A percentile compares a stretch with the other conserved stretches of the same genome.
phyloP scores from a whole-genome alignment of 2,797 vertebrate species.

The Cephalopachus bancanus region DNA sequence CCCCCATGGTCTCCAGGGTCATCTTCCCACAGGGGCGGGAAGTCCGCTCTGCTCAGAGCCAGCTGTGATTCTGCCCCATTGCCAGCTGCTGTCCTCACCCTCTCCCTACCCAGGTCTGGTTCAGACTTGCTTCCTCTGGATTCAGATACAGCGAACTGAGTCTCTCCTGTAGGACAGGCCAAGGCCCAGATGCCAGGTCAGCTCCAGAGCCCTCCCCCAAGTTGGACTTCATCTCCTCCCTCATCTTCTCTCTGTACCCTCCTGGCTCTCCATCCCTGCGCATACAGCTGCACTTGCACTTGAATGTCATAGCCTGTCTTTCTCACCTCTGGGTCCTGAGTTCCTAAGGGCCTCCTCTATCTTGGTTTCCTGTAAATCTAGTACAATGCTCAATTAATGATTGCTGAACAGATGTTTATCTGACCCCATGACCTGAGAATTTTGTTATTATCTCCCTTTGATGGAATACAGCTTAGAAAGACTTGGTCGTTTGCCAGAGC shows the following conservation, averaged over 20 bases:
- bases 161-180: not conserved
- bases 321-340: not conserved
- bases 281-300: not conserved
- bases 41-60: not conserved
- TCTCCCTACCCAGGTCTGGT: not conserved
- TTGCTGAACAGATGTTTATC: constrained; percentile 16
- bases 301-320: not conserved
- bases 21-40: constrained; percentile 36
- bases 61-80: not conserved
- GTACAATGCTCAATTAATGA: not conserved
- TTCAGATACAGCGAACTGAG: not conserved
- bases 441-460: not conserved
- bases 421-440: not conserved
- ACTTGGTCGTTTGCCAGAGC: not conserved
- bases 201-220: not conserved
- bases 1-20: not conserved
- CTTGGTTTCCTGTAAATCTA: not conserved
- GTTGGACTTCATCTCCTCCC: too few relatives aligned
- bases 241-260: not conserved
- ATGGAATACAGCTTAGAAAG: not conserved
- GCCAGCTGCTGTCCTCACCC: not conserved
- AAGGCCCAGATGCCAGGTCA: not conserved
- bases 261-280: not conserved
- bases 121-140: constrained; percentile 36
- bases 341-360: not conserved